Percentiles rank a stretch among this genome's conserved stretches.
phyloP scores from a whole-genome alignment of 2,113 vertebrate species.

The Dromaius novaehollandiae region DNA sequence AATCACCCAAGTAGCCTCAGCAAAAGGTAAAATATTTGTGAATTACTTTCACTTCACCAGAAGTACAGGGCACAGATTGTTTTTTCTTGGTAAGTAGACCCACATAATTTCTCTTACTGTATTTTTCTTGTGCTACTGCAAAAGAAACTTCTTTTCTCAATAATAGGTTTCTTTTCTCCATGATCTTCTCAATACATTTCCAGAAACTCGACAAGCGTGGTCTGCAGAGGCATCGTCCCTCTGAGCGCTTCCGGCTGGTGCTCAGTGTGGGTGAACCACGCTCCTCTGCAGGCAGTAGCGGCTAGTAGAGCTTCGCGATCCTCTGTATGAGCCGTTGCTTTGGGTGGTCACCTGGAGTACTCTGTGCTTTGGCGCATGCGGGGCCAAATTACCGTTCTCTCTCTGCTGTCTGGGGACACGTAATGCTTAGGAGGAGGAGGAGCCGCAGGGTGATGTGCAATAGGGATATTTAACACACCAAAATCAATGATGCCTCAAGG shows the following conservation, averaged over 20 bases:
- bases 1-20: background rate
- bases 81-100: background rate
- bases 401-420: background rate
- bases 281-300: background rate
- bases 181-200: background rate
- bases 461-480: background rate
- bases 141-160: background rate
- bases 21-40: background rate
- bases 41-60: background rate
- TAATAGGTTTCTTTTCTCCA: background rate
- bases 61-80: background rate
- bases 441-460: background rate
- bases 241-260: background rate
- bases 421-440: background rate
- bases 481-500: background rate
- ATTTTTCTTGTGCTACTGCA: background rate
- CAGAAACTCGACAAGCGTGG: background rate
- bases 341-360: background rate
- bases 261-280: fast-evolving
- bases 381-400: background rate
- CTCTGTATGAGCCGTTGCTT: background rate
- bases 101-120: background rate
- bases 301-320: background rate
- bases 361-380: background rate
- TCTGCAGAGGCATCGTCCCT: background rate